Evolutionary conservation across 1,140 invertebrate genomes (phyloP), one percentile per base, ranked within the genome.

Genomic region (Brevipalpus yothersi): DNA sequence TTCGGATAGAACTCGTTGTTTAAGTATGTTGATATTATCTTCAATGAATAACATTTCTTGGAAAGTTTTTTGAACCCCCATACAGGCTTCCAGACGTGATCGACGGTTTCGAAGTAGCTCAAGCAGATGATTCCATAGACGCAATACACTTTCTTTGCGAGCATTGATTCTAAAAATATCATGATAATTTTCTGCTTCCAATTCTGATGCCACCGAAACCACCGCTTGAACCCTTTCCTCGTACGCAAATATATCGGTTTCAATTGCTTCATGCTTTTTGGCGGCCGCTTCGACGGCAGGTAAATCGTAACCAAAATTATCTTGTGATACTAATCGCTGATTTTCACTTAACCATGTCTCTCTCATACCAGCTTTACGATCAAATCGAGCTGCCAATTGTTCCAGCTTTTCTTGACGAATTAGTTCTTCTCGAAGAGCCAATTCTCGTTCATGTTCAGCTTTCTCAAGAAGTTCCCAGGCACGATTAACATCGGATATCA

Each of bases 341-440:
- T 98, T 98, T 75, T 99, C 95, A 53, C 86, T 93, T 23, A 99
- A 73, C 95, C 95, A 99, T 0, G 91, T 93, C 71, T 99, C 94
- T 58, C 95, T 79, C 94, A 99, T 98, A 66, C 90, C 90, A 0
- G 94, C 94, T 72, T 99, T 99, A 58, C 92, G 80, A 71, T 97
- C 93, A 73, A 99, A 99, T 68, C 94, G 79, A n/a, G 90, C 89
- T 4, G 95, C 95, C 41, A 99, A 72, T 71, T 98, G 95, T 69
- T 98, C 94, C 12, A 99, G 75, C 72, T 98, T 98, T 73, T 99
- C 94, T 77, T 99, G 95, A 19, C 94, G 80, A 58, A 99, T 98
- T 13, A 99, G 74, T 71, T 99, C 94, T 72, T 96, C 91, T 43
- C 91, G 76, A 2, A 99, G 72, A 0, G 94, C 92, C 57, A 99